Percentiles rank a stretch among this genome's conserved stretches.
Conservation (phyloP, 2,888 invertebrate species). For the Trissolcus japonicus region DNA sequence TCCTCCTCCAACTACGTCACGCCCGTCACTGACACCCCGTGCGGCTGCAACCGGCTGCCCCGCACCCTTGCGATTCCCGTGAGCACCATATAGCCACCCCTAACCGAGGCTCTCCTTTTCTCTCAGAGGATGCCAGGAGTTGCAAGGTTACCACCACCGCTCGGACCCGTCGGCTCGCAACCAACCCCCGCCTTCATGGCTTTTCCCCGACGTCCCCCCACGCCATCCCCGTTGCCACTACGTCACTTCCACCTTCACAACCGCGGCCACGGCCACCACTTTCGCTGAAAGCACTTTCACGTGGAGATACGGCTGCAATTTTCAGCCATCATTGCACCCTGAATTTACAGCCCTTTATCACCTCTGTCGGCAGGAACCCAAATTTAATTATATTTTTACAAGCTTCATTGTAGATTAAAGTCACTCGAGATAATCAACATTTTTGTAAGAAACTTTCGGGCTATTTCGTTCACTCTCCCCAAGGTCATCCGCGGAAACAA, state of each 20-base stretch:
- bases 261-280: slow-evolving; percentile 67
- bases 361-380: too few relatives aligned
- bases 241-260: slow-evolving; percentile 49
- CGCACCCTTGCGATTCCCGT: slow-evolving; percentile 61
- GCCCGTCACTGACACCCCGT: slow-evolving; percentile 74
- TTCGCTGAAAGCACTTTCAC: slow-evolving; percentile 67
- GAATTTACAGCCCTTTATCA: too few relatives aligned
- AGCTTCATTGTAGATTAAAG: too few relatives aligned
- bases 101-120: slow-evolving; percentile 66
- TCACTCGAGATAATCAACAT: too few relatives aligned
- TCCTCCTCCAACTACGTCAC: slow-evolving; percentile 75
- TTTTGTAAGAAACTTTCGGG: too few relatives aligned
- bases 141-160: slow-evolving; percentile 73
- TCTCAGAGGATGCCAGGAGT: slow-evolving; percentile 65
- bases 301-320: slow-evolving; percentile 55
- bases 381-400: too few relatives aligned
- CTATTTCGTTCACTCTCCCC: too few relatives aligned
- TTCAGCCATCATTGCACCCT: slow-evolving; percentile 13
- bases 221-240: slow-evolving; percentile 24
- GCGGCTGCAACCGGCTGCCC: slow-evolving; percentile 63
- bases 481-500: too few relatives aligned
- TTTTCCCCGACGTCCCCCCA: slow-evolving; percentile 32
- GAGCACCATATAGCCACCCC: slow-evolving; percentile 56
- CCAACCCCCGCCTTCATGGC: slow-evolving; percentile 54
- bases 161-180: slow-evolving; percentile 35